Base-by-base conservation (phyloP, 2,888 invertebrate species). In the Epistrophe grossulariae region DNA sequence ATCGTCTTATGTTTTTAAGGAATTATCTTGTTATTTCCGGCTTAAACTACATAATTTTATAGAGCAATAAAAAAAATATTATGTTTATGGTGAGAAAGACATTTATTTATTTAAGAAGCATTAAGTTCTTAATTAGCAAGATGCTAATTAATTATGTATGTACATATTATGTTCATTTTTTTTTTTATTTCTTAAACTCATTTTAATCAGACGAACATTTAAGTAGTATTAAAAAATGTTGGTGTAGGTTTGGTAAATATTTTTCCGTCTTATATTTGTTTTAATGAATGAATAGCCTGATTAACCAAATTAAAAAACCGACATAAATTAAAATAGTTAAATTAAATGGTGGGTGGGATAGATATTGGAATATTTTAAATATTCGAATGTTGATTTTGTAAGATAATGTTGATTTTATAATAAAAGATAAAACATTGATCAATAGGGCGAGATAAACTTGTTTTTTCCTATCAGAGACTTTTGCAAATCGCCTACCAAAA, bases 21-120 rank as follows among this genome's bases (percentile, higher is more conserved):
- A 62, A 28, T 60, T 60, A 60, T 70, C 60, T 70, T 43, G 70
- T 70, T 52, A 62, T 78, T 78, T 78, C 78, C 78, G 62, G 78
- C 70, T 50, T 10, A 70, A 70, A 28, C 59, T 35, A 31, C 57
- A 31, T 35, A 17, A 59, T 35, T 59, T 35, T 59, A 59, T 35
- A 10, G 35, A 59, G 10, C 31, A n/a, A 59, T 59, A 57, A 31
- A 55, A 57, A 11, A 57, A 55, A 55, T 2, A 15, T n/a, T 8
- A 15, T 57, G 11, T 15, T 57, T 59, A 52, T 59, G 57, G 31
- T 59, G n/a, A 59, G 35, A 35, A 31, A n/a, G 57, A 57, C 28
- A 31, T 28, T n/a, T 24, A 24, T 31, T 31, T 31, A 15, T 52
- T 52, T 52, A 52, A 52, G 13, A 59, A 35, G 57, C 31, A 9